phyloP scores from a whole-genome alignment of 2,113 vertebrate species.

The Penelope pileata region DNA sequence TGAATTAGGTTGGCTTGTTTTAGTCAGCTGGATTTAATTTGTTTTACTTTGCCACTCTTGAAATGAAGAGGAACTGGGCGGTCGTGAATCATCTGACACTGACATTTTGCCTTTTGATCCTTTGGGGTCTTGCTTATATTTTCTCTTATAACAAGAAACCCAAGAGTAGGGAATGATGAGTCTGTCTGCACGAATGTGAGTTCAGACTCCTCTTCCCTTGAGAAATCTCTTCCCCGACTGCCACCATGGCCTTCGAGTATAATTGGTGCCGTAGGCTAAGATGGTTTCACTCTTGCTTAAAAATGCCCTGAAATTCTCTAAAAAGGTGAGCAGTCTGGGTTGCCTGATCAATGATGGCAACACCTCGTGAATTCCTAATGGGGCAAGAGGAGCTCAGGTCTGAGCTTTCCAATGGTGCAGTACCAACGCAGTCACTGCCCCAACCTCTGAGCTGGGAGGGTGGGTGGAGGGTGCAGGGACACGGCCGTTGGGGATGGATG shows the following conservation, averaged over 20 bases:
- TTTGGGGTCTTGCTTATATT: constrained; percentile 67
- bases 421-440: background rate
- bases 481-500: background rate
- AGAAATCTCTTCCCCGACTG: background rate
- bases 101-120: constrained; percentile 68
- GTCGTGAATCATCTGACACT: constrained; percentile 71
- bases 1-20: constrained; percentile 68
- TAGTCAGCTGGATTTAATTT: constrained; percentile 74
- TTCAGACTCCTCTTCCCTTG: constrained; percentile 25
- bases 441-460: background rate
- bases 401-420: background rate
- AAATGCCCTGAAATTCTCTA: background rate
- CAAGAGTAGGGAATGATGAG: constrained; percentile 34
- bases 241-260: background rate
- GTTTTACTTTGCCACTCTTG: constrained; percentile 75
- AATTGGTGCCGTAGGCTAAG: background rate
- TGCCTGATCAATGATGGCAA: background rate
- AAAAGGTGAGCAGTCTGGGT: background rate
- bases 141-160: constrained; percentile 63
- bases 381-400: background rate
- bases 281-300: background rate
- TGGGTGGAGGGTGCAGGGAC: background rate
- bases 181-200: constrained; percentile 50
- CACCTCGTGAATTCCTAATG: background rate
- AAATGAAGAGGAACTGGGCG: constrained; percentile 67